Evolutionary conservation across 2,888 invertebrate genomes (phyloP), one percentile per base, ranked within the genome.

Genomic region (Melinaea marsaeus): DNA sequence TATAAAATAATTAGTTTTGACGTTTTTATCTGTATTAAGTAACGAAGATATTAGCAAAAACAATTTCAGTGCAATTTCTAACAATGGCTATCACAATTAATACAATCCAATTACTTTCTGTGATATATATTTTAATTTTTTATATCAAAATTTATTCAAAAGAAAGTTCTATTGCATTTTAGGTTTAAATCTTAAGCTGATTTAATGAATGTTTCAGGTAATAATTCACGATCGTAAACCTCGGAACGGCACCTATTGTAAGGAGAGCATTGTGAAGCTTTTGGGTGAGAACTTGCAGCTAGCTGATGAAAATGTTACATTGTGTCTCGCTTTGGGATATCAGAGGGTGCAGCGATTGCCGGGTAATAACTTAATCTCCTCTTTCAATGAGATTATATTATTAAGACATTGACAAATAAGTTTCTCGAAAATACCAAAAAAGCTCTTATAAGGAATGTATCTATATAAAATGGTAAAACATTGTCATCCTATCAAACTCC

Each of bases 221-320:
- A 90, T 90, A 75, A 90, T 90, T 74, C 90, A 90, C 73, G 90
- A 90, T 65, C 83, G 90, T 63, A 90, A 90, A 71, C 90, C 90
- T 13, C 80, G 90, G 1, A 90, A 90, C 69, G 90, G 90, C 51
- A 90, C 90, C 0, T 90, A 88, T 72, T 90, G 90, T 74, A 90
- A 90, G 72, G 90, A 90, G 74, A 90, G 80, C 70, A 90, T 90
- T 70, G 86, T 90, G 37, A 90, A 90, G 74, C 79, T 90, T 7
- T 81, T 90, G 13, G 90, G 90, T 0, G 90, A 90, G 69, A 90
- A 90, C 71, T 73, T 90, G 35, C 90, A 90, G 72, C 71, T 90
- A 37, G 90, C 90, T 2, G 90, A 90, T 63, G 90, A 90, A 72
- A 90, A 90, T 74, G 89, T 90, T 37, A 90, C 90, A 3, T 75